Conservation (phyloP, 2,888 invertebrate genomes). For the Deroplatys truncata region DNA sequence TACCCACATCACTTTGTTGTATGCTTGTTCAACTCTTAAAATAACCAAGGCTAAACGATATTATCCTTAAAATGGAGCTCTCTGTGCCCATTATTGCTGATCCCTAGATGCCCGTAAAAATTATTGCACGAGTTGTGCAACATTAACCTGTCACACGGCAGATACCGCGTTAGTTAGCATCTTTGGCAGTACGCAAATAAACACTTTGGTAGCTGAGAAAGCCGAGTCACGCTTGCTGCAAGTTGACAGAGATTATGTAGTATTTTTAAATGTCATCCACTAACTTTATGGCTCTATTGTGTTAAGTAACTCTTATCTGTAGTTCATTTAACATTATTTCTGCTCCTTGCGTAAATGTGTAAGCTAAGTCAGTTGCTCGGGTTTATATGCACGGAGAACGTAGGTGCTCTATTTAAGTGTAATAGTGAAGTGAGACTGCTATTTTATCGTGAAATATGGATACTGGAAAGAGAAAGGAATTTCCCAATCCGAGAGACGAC, state of each 20-base stretch:
- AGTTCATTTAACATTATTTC: background rate
- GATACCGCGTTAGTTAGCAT: too few species aligned
- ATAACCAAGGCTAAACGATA: too few species aligned
- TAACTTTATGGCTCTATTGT: background rate
- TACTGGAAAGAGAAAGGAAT: constrained; percentile 16
- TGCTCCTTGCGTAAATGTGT: background rate
- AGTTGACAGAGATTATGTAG: background rate
- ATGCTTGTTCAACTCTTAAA: too few species aligned
- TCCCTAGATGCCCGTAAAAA: too few species aligned
- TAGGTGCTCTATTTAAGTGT: background rate
- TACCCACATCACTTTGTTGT: too few species aligned
- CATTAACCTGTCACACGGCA: too few species aligned
- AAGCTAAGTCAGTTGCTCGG: background rate
- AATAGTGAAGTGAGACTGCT: background rate
- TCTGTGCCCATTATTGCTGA: too few species aligned
- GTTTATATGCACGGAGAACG: background rate
- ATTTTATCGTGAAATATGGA: constrained; percentile 28
- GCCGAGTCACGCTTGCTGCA: background rate
- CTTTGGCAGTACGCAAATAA: background rate
- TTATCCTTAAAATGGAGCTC: too few species aligned
- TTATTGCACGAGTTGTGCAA: too few species aligned
- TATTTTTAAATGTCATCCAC: background rate
- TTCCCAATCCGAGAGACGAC: constrained; percentile 33
- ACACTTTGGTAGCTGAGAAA: background rate
- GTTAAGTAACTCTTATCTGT: background rate